Evolutionary conservation across 2,888 invertebrate genomes (phyloP), one percentile per base, ranked within the genome.

Genomic region (Dynastes grantii): DNA sequence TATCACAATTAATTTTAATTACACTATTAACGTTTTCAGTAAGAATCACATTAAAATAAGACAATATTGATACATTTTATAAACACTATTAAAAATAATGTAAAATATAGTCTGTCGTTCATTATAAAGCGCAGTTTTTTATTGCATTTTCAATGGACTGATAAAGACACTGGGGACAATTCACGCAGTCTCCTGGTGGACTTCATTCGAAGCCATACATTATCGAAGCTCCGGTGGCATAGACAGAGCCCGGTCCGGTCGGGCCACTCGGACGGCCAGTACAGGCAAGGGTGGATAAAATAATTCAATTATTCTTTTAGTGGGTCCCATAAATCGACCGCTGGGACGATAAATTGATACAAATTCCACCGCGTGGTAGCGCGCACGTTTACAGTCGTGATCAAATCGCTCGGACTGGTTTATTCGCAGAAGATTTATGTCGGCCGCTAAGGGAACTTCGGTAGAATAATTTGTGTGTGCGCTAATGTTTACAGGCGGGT

Each of bases 281-380:
- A 70, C 70, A 58, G 53, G 73, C 55, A 73, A 73, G 73, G 73
- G 73, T 73, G 73, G 71, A 73, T 40, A 58, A 37, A 40, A 73
- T 73, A 73, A 73, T 73, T 73, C 77, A 77, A 70, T 77, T 70
- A 77, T 77, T 77, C 77, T 77, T 71, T 70, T 64, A 68, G 77
- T 64, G 71, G 61, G 29, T 37, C 40, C 71, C 68, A 63, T 77
- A 77, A 77, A 77, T 77, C 71, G 71, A 77, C 63, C 71, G 49
- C 70, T 61, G 79, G 73, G 71, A 78, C 71, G 70, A 81, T 80
- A 80, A 81, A 81, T 81, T 80, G 81, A 78, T 80, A 81, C 77
- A 81, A 80, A 79, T 80, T 79, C 79, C 77, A 58, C 37, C 64
- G 64, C 64, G 64, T 64, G 29, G 37, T 64, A 32, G 13, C 37